Evolutionary conservation across 1,140 invertebrate species (phyloP).

Genomic region (Eriosoma lanigerum): DNA sequence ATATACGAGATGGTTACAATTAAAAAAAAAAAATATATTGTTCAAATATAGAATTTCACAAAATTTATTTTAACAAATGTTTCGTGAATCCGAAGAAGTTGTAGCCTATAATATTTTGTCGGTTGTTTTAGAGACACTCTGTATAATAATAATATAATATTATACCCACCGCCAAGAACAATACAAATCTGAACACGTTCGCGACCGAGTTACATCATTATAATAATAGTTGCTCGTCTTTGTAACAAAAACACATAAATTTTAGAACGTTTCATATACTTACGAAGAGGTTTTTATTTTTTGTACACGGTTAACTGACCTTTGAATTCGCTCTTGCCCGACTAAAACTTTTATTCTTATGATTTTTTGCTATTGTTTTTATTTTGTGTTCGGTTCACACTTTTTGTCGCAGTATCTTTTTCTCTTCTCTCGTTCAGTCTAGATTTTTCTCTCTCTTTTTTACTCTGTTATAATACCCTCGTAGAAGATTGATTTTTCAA

Average conservation of each 20-base stretch:
- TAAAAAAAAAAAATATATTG: too few relatives aligned
- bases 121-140: too few relatives aligned
- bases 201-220: background rate
- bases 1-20: too few relatives aligned
- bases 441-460: background rate
- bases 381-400: background rate
- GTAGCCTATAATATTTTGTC: too few relatives aligned
- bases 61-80: too few relatives aligned
- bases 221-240: background rate
- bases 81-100: too few relatives aligned
- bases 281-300: conserved; percentile 12
- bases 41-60: too few relatives aligned
- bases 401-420: background rate
- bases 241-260: conserved; percentile 17
- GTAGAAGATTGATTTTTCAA: conserved; percentile 17
- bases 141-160: too few relatives aligned
- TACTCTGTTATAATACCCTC: background rate
- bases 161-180: too few relatives aligned
- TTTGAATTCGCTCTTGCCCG: background rate
- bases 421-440: background rate
- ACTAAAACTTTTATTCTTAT: background rate
- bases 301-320: conserved; percentile 14
- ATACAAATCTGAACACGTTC: background rate
- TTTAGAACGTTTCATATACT: background rate
- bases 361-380: background rate